These are phyloP conservation scores for Miltochrista miniata DNA, from an alignment of 2,888 invertebrate genomes.

Conservation along the genomic window DNA sequence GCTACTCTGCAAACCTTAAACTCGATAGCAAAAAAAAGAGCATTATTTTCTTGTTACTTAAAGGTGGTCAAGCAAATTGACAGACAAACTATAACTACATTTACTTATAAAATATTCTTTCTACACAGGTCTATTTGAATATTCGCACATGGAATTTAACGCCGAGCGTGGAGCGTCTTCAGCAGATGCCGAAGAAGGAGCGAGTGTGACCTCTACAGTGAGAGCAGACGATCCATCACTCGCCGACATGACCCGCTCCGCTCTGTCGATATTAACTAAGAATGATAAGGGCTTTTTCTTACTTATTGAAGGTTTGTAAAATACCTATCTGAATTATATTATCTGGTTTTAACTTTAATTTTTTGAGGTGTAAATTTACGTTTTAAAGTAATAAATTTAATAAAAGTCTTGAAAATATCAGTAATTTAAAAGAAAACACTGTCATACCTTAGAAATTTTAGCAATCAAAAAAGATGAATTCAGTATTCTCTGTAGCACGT, in stretches of 20 bases:
- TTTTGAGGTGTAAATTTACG: background rate
- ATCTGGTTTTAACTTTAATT: no score
- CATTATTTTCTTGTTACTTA: no score
- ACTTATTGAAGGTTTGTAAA: constrained; percentile 85
- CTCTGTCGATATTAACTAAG: constrained; percentile 87
- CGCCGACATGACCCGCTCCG: constrained; percentile 90
- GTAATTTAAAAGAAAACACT: no score
- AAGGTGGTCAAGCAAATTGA: no score
- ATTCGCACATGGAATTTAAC: constrained; percentile 92
- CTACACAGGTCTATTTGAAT: constrained; percentile 86
- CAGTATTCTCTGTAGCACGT: no score
- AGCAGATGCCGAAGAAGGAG: constrained; percentile 75
- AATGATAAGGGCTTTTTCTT: constrained; percentile 90
- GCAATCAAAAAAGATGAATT: no score
- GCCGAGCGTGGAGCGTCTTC: constrained; percentile 87
- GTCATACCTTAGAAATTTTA: no score
- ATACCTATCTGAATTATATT: background rate
- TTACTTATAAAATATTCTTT: background rate
- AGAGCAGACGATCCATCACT: constrained; percentile 88
- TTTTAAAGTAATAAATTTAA: background rate
- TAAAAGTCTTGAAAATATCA: no score
- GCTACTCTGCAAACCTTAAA: no score
- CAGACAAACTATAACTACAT: no score
- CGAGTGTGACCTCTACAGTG: constrained; percentile 84
- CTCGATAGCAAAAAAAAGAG: no score